Evolutionary conservation across 2,797 vertebrate species (phyloP).

Genomic region (Euphonia xanthogaster): DNA sequence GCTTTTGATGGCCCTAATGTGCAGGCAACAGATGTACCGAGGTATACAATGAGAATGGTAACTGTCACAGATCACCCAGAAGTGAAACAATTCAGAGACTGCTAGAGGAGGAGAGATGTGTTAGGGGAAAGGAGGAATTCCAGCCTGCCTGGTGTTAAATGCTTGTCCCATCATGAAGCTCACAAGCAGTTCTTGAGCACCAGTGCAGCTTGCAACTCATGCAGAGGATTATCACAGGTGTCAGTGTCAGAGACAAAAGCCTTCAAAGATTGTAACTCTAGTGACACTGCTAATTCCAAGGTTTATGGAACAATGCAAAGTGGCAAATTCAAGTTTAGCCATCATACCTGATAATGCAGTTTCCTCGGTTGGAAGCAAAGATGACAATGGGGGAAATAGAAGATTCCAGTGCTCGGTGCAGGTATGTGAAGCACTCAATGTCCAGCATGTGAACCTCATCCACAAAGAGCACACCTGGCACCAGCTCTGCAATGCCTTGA

Average conservation of each 20-base stretch:
- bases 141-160: background rate
- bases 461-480: slow-evolving; percentile 94
- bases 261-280: background rate
- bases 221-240: background rate
- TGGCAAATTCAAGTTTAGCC: background rate
- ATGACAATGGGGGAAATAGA: slow-evolving; percentile 96
- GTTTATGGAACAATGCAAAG: background rate
- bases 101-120: background rate
- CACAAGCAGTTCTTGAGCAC: background rate
- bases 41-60: background rate
- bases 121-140: background rate
- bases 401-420: slow-evolving; percentile 94
- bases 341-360: slow-evolving; percentile 91
- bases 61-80: background rate
- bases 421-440: slow-evolving; percentile 98
- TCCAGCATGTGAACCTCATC: slow-evolving; percentile 99
- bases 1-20: background rate
- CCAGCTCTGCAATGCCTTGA: slow-evolving; percentile 95
- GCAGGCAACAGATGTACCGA: background rate
- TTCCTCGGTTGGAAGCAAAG: slow-evolving; percentile 96
- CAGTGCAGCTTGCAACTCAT: background rate
- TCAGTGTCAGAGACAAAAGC: background rate
- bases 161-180: background rate
- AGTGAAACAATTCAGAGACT: background rate
- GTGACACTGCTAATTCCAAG: background rate